Evolutionary conservation across 2,888 invertebrate genomes (phyloP).

Genomic region (Norana najaformis): DNA sequence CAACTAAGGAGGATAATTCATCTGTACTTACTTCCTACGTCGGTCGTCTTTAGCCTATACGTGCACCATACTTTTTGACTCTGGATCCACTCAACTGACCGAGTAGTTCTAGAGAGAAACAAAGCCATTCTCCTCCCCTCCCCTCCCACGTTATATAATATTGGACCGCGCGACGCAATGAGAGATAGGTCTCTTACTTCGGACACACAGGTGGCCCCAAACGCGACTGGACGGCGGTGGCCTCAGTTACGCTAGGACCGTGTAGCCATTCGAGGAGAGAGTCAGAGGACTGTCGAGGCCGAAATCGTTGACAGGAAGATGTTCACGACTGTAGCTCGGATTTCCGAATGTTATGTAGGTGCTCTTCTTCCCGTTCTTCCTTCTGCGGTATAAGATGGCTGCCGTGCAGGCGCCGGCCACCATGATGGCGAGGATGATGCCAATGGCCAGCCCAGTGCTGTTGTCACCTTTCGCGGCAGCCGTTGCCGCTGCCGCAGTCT

Average conservation of each 20-base stretch:
- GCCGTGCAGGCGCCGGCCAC: slow-evolving; percentile 33
- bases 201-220: neutral
- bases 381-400: slow-evolving; percentile 35
- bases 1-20: neutral
- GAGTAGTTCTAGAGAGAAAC: neutral
- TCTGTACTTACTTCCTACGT: neutral
- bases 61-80: too few species aligned
- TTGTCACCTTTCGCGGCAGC: slow-evolving; percentile 24
- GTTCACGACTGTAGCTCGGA: slow-evolving; percentile 43
- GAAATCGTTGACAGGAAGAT: slow-evolving; percentile 44
- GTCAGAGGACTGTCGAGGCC: slow-evolving; percentile 44
- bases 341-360: slow-evolving; percentile 44
- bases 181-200: neutral
- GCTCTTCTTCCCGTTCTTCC: slow-evolving; percentile 39
- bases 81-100: too few species aligned
- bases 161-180: neutral
- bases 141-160: neutral
- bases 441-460: slow-evolving; percentile 37
- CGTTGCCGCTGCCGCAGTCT: neutral
- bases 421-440: slow-evolving; percentile 37
- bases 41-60: neutral
- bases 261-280: slow-evolving; percentile 43
- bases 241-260: slow-evolving; percentile 40
- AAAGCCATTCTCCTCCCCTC: neutral
- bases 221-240: neutral